Percentiles rank a stretch among this genome's conserved stretches.
Evolutionary conservation across 2,888 invertebrate species (phyloP).

Genomic region (Lasioglossum malachurum): DNA sequence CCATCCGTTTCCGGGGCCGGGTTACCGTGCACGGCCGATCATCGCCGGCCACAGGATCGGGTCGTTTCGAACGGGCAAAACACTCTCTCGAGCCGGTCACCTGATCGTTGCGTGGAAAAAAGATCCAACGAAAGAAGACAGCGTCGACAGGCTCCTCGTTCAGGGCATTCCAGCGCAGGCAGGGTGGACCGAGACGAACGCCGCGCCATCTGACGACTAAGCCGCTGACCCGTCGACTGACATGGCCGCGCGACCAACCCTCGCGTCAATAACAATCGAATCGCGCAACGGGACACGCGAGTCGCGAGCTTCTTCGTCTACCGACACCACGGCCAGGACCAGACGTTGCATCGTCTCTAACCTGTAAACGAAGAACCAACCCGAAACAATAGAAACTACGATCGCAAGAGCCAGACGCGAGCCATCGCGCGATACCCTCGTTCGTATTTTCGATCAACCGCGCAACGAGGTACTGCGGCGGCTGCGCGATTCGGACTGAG

Average conservation of each 20-base stretch:
- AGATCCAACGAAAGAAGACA: conserved; percentile 60
- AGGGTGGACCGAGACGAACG: conserved; percentile 78
- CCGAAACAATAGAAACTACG: neutral
- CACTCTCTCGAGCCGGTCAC: conserved; percentile 35
- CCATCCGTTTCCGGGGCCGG: conserved; percentile 18
- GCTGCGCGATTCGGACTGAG: conserved; percentile 79
- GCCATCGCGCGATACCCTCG: conserved; percentile 9
- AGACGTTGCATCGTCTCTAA: neutral
- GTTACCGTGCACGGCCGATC: conserved; percentile 24
- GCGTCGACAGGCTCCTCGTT: conserved; percentile 68
- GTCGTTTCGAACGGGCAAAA: conserved; percentile 15
- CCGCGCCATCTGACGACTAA: conserved; percentile 77
- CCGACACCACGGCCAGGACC: neutral
- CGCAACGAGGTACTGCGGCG: conserved; percentile 66
- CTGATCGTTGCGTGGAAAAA: conserved; percentile 64
- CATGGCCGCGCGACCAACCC: conserved; percentile 75
- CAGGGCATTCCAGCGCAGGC: conserved; percentile 73
- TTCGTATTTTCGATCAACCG: conserved; percentile 48
- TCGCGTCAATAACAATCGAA: conserved; percentile 73
- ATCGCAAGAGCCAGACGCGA: neutral
- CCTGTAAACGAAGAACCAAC: neutral
- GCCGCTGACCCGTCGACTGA: conserved; percentile 64
- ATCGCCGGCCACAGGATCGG: conserved; percentile 14
- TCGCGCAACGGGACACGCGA: conserved; percentile 19
- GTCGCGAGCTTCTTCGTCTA: neutral